Conservation (phyloP, 2,888 invertebrate genomes). For the Chymomyza fuscimana region DNA sequence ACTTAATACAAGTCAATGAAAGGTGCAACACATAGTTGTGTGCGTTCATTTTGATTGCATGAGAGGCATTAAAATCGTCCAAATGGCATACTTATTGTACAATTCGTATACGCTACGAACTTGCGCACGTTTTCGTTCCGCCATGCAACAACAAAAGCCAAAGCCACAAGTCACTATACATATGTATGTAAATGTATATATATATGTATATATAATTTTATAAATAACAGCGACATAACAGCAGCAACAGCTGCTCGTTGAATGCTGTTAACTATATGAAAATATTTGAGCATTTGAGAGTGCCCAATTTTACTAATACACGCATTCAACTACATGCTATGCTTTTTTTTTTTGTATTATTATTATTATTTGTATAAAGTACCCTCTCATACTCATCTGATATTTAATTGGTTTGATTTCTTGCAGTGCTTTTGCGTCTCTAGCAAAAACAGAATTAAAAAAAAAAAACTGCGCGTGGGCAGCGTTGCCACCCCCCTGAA, state of each 20-base stretch:
- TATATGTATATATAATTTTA: not conserved
- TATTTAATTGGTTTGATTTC: conserved; percentile 18
- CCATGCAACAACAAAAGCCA: conserved; percentile 32
- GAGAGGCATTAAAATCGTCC: not conserved
- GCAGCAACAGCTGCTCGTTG: conserved; percentile 29
- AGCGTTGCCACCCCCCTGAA: conserved; percentile 50
- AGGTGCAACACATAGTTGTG: not conserved
- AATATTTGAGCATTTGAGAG: not conserved
- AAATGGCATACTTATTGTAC: not conserved
- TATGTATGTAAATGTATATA: conserved; percentile 2
- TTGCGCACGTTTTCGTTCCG: conserved; percentile 53
- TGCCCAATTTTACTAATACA: not conserved
- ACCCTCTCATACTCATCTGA: not conserved
- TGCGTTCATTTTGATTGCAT: not conserved
- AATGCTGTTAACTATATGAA: not conserved
- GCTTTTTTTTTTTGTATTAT: conserved; percentile 6
- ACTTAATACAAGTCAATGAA: too few relatives aligned
- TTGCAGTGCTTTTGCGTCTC: conserved; percentile 26
- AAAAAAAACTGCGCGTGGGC: conserved; percentile 27
- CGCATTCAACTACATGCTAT: not conserved
- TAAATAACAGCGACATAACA: conserved; percentile 35
- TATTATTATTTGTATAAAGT: conserved; percentile 7
- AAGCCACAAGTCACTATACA: not conserved
- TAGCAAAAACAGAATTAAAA: not conserved
- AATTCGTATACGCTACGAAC: not conserved